These are phyloP conservation scores for Catamblyrhynchus diadema DNA, from an alignment of 2,797 vertebrate species.

Conservation along the genomic window DNA sequence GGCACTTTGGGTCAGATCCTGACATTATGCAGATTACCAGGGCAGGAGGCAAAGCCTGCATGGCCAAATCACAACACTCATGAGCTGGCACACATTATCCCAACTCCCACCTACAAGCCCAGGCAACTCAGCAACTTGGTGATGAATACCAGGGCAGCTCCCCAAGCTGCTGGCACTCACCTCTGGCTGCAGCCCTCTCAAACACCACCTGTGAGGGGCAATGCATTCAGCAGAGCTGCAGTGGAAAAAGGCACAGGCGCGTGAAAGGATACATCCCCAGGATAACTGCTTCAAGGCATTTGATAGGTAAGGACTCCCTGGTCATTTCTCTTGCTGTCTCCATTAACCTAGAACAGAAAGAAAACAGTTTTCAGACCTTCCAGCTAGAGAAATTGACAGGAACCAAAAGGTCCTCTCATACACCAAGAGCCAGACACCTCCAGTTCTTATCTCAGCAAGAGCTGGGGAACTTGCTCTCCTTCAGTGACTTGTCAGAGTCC, in stretches of 20 bases:
- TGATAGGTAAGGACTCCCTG: slow-evolving; percentile 95
- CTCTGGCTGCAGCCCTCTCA: background rate
- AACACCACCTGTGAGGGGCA: background rate
- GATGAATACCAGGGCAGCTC: background rate
- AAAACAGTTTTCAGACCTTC: background rate
- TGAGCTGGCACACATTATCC: background rate
- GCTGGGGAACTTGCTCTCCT: background rate
- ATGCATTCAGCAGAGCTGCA: background rate
- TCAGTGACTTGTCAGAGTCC: background rate
- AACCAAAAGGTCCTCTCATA: background rate
- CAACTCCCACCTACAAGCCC: background rate
- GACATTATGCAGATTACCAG: background rate
- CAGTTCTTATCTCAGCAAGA: background rate
- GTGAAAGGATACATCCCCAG: slow-evolving; percentile 95
- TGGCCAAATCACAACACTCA: background rate
- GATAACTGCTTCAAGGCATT: slow-evolving; percentile 98
- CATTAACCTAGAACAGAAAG: slow-evolving; percentile 85
- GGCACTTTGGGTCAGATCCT: background rate
- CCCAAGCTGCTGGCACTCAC: background rate
- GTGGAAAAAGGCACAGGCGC: background rate
- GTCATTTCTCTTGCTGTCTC: slow-evolving; percentile 97
- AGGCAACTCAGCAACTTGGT: background rate
- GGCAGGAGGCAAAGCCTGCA: background rate
- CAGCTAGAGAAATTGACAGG: background rate
- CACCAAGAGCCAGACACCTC: background rate